These are phyloP conservation scores for Neomicropteryx cornuta DNA, from an alignment of 1,140 invertebrate species.

Conservation along the genomic window DNA sequence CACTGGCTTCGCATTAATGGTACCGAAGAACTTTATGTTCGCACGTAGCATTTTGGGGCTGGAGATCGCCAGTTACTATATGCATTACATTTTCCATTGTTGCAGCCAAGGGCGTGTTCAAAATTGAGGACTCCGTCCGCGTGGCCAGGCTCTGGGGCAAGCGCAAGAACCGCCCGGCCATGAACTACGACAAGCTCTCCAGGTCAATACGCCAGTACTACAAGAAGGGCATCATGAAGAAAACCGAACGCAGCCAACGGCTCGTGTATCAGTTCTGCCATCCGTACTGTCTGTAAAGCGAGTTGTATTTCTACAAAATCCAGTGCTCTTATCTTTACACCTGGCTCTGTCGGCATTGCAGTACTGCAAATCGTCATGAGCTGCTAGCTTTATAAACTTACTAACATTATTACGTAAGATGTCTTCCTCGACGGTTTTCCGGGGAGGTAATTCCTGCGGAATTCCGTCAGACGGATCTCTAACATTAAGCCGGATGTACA, in stretches of 20 bases:
- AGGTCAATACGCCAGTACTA: slow-evolving; percentile 98
- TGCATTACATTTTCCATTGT: slow-evolving; percentile 21
- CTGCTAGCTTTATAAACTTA: slow-evolving; percentile 18
- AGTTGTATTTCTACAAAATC: slow-evolving; percentile 3
- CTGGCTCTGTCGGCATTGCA: slow-evolving; percentile 20
- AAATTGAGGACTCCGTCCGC: slow-evolving; percentile 96
- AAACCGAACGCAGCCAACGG: slow-evolving; percentile 94
- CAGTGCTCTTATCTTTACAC: slow-evolving; percentile 9
- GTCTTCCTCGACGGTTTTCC: slow-evolving; percentile 31
- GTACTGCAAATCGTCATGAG: slow-evolving; percentile 12
- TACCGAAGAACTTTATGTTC: no score
- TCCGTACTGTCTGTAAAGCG: slow-evolving; percentile 72
- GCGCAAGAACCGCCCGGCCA: slow-evolving; percentile 94
- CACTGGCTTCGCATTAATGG: no score
- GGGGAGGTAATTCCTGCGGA: slow-evolving; percentile 38
- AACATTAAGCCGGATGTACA: slow-evolving; percentile 21
- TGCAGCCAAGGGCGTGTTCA: slow-evolving; percentile 83
- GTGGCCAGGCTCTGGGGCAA: slow-evolving; percentile 95
- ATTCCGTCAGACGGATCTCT: slow-evolving; percentile 28
- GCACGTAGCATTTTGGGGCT: no score
- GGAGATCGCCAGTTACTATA: no score
- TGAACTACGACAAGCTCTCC: slow-evolving; percentile 99
- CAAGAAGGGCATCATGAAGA: slow-evolving; percentile 99
- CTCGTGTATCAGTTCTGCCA: slow-evolving; percentile 98
- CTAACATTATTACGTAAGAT: slow-evolving; percentile 31